Conservation (phyloP, 2,888 invertebrate species). For the Parascotia fuliginaria region DNA sequence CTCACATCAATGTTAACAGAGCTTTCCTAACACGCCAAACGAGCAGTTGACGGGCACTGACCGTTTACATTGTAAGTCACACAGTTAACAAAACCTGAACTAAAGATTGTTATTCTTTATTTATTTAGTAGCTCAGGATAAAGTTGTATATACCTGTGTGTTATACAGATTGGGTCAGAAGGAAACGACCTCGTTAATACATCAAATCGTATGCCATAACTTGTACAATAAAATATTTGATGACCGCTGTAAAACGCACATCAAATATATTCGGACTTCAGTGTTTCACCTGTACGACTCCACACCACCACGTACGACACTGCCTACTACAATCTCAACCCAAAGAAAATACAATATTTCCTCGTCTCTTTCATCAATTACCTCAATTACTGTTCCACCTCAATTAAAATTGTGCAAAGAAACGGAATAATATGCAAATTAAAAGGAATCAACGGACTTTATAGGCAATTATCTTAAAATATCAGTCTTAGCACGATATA, state of each 20-base stretch:
- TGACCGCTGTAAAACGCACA: not conserved
- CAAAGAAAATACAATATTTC: not conserved
- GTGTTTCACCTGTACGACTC: too few relatives aligned
- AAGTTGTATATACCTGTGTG: too few relatives aligned
- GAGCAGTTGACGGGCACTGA: too few relatives aligned
- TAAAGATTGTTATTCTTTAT: too few relatives aligned
- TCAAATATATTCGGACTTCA: too few relatives aligned
- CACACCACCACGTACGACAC: not conserved
- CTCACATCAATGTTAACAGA: too few relatives aligned
- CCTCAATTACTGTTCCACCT: slow-evolving; percentile 2
- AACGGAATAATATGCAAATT: slow-evolving; percentile 4
- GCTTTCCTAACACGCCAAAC: too few relatives aligned
- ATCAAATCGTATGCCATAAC: not conserved
- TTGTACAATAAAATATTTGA: not conserved
- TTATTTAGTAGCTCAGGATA: too few relatives aligned
- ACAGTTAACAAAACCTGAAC: too few relatives aligned
- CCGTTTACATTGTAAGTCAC: too few relatives aligned
- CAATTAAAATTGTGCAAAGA: slow-evolving; percentile 7
- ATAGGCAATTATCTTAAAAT: slow-evolving; percentile 7
- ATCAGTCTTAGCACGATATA: slow-evolving; percentile 7
- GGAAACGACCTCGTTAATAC: not conserved
- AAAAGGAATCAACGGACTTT: slow-evolving; percentile 5
- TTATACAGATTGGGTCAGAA: too few relatives aligned
- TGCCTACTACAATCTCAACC: not conserved
- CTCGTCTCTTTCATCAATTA: slow-evolving; percentile 4